phyloP scores from a whole-genome alignment of 2,797 vertebrate species.

The Danio tinwini region DNA sequence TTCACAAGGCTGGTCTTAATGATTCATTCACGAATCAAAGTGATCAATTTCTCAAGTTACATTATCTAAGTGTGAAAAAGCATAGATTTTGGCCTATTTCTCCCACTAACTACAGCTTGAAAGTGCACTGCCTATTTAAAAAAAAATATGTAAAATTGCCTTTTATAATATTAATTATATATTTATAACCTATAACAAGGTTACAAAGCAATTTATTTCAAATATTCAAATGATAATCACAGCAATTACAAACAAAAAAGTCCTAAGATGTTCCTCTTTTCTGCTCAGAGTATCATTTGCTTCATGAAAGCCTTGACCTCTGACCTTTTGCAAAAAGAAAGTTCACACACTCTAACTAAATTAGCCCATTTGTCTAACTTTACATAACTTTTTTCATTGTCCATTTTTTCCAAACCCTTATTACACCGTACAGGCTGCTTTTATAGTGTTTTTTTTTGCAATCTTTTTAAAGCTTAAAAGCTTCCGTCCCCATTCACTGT shows the following conservation, averaged over 20 bases:
- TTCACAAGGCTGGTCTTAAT: background rate
- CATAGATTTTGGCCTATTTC: background rate
- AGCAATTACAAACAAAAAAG: background rate
- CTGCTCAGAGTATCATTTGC: background rate
- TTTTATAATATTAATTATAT: background rate
- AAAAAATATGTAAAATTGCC: too few species aligned
- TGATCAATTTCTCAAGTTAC: background rate
- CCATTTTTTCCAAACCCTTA: background rate
- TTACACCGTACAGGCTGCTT: background rate
- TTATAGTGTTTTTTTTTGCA: constrained; percentile 7
- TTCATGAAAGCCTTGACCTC: background rate
- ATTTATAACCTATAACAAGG: too few species aligned
- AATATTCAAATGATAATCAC: background rate
- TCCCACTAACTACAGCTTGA: background rate
- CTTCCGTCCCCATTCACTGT: background rate
- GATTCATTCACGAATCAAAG: constrained; percentile 2
- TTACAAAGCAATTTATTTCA: background rate
- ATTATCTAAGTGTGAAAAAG: background rate
- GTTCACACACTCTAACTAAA: background rate
- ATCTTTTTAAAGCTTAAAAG: constrained; percentile 27
- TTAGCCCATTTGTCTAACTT: background rate
- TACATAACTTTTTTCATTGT: background rate
- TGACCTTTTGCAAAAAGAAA: constrained; percentile 1
- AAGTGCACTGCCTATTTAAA: too few species aligned
- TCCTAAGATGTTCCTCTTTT: background rate